phyloP scores from a whole-genome alignment of 2,113 vertebrate genomes.

The Sturnira hondurensis region DNA sequence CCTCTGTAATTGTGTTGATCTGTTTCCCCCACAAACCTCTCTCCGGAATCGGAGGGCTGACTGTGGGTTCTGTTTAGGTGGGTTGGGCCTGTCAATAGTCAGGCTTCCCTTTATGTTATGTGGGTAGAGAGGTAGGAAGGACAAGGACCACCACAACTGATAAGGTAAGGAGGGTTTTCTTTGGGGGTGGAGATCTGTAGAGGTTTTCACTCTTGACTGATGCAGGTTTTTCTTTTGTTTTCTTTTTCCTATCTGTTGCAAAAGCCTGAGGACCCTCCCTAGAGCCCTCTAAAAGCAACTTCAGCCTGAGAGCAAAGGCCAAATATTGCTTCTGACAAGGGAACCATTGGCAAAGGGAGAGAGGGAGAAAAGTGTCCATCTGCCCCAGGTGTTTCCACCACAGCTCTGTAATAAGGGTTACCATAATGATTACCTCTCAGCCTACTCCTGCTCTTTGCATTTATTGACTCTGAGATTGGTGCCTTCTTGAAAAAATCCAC shows the following conservation, averaged over 20 bases:
- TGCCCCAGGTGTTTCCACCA: neutral
- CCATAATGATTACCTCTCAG: neutral
- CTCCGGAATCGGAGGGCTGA: neutral
- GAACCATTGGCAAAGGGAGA: neutral
- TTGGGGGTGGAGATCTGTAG: neutral
- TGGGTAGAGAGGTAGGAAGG: constrained; percentile 57
- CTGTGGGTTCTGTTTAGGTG: constrained; percentile 35
- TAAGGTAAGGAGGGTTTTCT: constrained; percentile 45
- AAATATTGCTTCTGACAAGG: neutral
- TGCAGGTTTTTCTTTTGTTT: constrained; percentile 53
- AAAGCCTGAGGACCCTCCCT: neutral
- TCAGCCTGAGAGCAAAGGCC: neutral
- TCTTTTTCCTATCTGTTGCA: neutral
- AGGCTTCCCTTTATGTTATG: constrained; percentile 47
- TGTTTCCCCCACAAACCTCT: neutral
- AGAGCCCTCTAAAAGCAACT: neutral
- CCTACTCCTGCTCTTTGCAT: neutral
- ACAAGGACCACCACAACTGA: constrained; percentile 43
- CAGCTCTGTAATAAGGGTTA: neutral
- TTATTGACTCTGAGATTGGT: neutral
- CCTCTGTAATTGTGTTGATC: neutral
- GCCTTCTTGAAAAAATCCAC: neutral
- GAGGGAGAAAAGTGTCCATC: neutral
- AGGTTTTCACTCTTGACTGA: constrained; percentile 1
- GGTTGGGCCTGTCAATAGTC: constrained; percentile 3